These are phyloP conservation scores for Semaprochilodus insignis DNA, from an alignment of 2,797 vertebrate genomes.

Conservation along the genomic window DNA sequence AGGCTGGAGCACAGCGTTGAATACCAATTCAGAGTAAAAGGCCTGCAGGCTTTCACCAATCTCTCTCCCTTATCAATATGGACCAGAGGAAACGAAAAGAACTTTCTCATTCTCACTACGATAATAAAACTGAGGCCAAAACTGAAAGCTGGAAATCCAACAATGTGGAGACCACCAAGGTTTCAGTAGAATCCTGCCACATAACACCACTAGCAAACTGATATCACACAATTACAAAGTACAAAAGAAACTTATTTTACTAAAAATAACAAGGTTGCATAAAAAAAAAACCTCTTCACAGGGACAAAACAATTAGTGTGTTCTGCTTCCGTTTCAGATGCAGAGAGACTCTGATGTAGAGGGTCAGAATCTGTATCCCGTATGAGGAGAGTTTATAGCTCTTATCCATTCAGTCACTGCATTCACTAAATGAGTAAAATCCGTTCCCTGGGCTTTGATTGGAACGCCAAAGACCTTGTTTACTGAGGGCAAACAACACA, in stretches of 20 bases:
- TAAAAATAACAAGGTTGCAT: not conserved
- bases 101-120: not conserved
- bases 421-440: conserved; percentile 32
- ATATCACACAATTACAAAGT: not conserved
- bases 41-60: conserved; percentile 1
- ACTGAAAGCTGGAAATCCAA: not conserved
- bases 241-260: not conserved
- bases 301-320: not conserved
- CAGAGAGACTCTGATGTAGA: not conserved
- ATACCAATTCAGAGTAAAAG: conserved; percentile 26
- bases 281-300: not conserved
- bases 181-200: not conserved
- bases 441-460: conserved; percentile 28
- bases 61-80: conserved; percentile 10
- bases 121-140: conserved; percentile 18
- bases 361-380: conserved; percentile 8
- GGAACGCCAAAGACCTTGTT: conserved; percentile 47
- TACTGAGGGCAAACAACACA: conserved; percentile 32
- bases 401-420: conserved; percentile 17
- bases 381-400: conserved; percentile 17
- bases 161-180: not conserved
- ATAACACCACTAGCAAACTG: not conserved
- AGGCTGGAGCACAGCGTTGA: conserved; percentile 3
- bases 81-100: conserved; percentile 15
- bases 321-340: not conserved